A percentile compares a stretch with the other conserved stretches of the same genome.
phyloP scores from a whole-genome alignment of 2,113 vertebrate species.

The Myotis lucifugus region DNA sequence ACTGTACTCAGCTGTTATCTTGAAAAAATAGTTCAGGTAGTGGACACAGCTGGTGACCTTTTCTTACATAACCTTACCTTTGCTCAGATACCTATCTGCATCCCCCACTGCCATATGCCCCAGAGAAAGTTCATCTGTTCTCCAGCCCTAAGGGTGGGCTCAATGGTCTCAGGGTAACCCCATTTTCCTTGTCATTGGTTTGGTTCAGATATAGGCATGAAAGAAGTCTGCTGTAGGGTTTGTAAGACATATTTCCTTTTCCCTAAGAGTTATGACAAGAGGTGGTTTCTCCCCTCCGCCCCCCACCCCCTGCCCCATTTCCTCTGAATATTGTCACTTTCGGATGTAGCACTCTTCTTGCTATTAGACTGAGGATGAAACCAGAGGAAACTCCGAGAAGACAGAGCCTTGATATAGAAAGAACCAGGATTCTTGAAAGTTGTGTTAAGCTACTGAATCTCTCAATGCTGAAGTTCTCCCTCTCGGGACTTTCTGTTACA shows the following conservation, averaged over 20 bases:
- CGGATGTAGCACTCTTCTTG: background rate
- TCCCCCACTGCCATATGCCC: background rate
- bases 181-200: background rate
- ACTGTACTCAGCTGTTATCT: background rate
- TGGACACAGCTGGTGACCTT: background rate
- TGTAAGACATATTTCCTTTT: background rate
- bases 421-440: background rate
- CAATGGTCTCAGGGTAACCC: background rate
- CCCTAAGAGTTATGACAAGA: background rate
- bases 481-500: background rate
- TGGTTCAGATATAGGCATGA: background rate
- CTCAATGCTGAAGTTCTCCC: background rate
- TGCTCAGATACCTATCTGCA: background rate
- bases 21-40: conserved; percentile 26
- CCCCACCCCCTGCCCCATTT: background rate
- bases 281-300: background rate
- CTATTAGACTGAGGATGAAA: background rate
- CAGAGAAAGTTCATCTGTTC: background rate
- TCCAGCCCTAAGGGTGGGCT: background rate
- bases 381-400: background rate
- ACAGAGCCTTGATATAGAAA: background rate
- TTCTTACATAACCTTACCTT: background rate
- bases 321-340: background rate
- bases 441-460: background rate
- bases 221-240: background rate